Evolutionary conservation across 1,140 invertebrate genomes (phyloP).

Genomic region (Drosophila kepulauana): DNA sequence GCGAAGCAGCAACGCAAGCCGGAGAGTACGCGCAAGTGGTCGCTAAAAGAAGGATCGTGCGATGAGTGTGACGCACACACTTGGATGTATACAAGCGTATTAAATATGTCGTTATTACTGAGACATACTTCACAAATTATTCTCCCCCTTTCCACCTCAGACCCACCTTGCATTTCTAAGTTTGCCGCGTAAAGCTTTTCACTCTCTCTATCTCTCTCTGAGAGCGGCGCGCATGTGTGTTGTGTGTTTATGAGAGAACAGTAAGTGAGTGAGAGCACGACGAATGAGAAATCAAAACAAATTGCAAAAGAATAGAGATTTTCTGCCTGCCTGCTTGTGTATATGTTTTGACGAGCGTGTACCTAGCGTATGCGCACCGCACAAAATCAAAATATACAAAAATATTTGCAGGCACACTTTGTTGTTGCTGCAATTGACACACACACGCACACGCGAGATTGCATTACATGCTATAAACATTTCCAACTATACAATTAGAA

Average conservation of each 20-base stretch:
- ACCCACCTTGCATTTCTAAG: background rate
- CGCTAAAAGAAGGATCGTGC: conserved; percentile 43
- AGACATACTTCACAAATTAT: conserved; percentile 10
- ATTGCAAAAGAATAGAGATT: conserved; percentile 83
- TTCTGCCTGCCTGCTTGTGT: conserved; percentile 70
- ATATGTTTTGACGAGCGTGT: conserved; percentile 84
- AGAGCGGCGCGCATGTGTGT: conserved; percentile 44
- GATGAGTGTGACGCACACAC: conserved; percentile 27
- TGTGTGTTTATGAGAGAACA: background rate
- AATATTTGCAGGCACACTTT: conserved; percentile 64
- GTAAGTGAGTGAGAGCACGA: conserved; percentile 29
- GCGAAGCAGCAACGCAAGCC: conserved; percentile 66
- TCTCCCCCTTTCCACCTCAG: background rate
- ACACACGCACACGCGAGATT: conserved; percentile 42
- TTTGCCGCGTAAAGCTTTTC: conserved; percentile 16
- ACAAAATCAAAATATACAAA: conserved; percentile 68
- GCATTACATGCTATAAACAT: conserved; percentile 74
- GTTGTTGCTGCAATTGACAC: conserved; percentile 60
- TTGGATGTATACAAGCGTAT: background rate
- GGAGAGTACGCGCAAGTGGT: conserved; percentile 42
- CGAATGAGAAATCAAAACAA: conserved; percentile 83
- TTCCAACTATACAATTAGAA: conserved; percentile 48
- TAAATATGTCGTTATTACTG: conserved; percentile 34
- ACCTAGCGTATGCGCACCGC: conserved; percentile 79
- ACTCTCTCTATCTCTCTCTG: conserved; percentile 5